Percentiles rank a stretch among this genome's conserved stretches.
Conservation (phyloP, 2,797 vertebrate species). For the Huso huso region DNA sequence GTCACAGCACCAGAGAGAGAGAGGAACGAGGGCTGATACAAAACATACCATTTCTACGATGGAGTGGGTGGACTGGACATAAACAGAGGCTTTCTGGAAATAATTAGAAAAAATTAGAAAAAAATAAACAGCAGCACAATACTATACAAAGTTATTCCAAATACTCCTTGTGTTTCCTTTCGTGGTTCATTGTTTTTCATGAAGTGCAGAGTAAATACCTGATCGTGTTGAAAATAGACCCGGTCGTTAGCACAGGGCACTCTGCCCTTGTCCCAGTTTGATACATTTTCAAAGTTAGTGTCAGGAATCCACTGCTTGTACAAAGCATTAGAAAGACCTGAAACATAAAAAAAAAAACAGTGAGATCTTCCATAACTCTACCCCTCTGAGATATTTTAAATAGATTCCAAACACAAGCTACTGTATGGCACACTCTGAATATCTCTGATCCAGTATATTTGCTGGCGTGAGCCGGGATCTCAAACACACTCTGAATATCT, state of each 20-base stretch:
- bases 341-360: slow-evolving; percentile 26
- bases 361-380: no score
- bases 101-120: slow-evolving; percentile 12
- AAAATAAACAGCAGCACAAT: neutral
- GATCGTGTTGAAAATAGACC: slow-evolving; percentile 54
- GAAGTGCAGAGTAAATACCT: slow-evolving; percentile 31
- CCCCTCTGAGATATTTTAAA: no score
- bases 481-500: no score
- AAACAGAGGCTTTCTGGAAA: slow-evolving; percentile 64
- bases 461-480: no score
- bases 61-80: slow-evolving; percentile 51
- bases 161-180: no score
- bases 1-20: no score
- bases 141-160: no score
- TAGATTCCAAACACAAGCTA: no score
- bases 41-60: slow-evolving; percentile 61
- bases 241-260: slow-evolving; percentile 68
- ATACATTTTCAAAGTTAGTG: slow-evolving; percentile 74
- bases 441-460: no score
- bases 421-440: no score
- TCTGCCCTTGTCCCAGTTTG: slow-evolving; percentile 78
- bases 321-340: slow-evolving; percentile 37
- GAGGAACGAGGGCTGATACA: slow-evolving; percentile 2
- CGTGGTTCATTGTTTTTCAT: neutral
- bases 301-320: slow-evolving; percentile 83